Conservation (phyloP, 1,140 invertebrate genomes). For the Zaprionus ornatus region DNA sequence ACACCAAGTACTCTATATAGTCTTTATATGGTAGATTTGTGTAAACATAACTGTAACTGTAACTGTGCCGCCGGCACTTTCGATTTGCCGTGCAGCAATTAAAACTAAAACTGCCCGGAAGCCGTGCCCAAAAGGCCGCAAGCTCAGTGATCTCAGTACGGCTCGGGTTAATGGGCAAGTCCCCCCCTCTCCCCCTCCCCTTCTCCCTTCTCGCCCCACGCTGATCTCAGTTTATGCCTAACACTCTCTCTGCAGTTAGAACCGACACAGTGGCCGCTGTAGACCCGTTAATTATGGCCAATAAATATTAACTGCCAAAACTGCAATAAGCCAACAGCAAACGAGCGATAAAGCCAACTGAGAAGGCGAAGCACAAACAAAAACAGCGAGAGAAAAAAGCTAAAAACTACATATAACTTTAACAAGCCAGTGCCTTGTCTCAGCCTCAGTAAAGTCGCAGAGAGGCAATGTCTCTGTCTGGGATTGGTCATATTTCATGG, state of each 20-base stretch:
- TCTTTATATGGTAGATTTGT: background rate
- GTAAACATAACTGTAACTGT: background rate
- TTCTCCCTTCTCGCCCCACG: background rate
- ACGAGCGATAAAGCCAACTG: slow-evolving; percentile 51
- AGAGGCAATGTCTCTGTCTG: slow-evolving; percentile 7
- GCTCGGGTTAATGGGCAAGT: slow-evolving; percentile 15
- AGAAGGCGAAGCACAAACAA: slow-evolving; percentile 8
- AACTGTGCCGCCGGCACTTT: slow-evolving; percentile 20
- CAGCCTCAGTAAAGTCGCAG: slow-evolving; percentile 1
- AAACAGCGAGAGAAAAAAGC: background rate
- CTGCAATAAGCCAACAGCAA: slow-evolving; percentile 67
- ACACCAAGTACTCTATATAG: background rate
- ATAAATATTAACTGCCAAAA: slow-evolving; percentile 79
- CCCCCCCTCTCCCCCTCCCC: background rate
- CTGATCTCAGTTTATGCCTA: background rate
- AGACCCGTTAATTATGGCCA: slow-evolving; percentile 65
- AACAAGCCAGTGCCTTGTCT: slow-evolving; percentile 3
- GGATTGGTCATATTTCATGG: slow-evolving; percentile 43
- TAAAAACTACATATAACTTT: background rate
- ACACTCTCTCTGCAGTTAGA: slow-evolving; percentile 43
- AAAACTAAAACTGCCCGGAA: slow-evolving; percentile 53
- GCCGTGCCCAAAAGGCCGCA: slow-evolving; percentile 63
- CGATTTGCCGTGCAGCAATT: slow-evolving; percentile 43
- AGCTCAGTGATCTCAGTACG: slow-evolving; percentile 5
- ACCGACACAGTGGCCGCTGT: slow-evolving; percentile 17